Percentiles rank a stretch among this genome's conserved stretches.
Conservation (phyloP, 2,888 invertebrate species). For the Lithosia quadra region DNA sequence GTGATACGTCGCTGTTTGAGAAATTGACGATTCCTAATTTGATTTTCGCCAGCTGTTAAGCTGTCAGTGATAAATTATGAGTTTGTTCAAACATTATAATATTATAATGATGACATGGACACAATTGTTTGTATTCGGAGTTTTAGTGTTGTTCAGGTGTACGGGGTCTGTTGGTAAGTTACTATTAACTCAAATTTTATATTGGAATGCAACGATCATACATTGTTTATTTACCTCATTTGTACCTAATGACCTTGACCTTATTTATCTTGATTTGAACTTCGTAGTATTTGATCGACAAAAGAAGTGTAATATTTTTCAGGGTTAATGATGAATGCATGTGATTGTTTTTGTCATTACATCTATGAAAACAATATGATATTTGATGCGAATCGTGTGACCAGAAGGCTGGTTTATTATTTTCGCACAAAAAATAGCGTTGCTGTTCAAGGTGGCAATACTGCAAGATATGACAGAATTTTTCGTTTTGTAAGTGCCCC, state of each 20-base stretch:
- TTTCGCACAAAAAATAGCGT: too few relatives aligned
- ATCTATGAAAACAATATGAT: too few relatives aligned
- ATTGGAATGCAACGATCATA: too few relatives aligned
- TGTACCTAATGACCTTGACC: not conserved
- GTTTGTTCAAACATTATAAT: not conserved
- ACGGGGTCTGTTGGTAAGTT: constrained; percentile 11
- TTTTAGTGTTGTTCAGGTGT: constrained; percentile 5
- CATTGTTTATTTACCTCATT: too few relatives aligned
- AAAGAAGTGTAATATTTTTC: too few relatives aligned
- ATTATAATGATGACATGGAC: constrained; percentile 8
- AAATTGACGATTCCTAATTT: not conserved
- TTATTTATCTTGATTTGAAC: too few relatives aligned
- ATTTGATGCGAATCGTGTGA: not conserved
- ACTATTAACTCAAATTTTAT: not conserved
- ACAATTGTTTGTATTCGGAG: constrained; percentile 4
- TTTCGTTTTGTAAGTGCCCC: too few relatives aligned
- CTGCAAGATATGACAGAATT: too few relatives aligned
- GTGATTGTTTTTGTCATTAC: too few relatives aligned
- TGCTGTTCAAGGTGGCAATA: too few relatives aligned
- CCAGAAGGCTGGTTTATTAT: not conserved
- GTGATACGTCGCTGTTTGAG: not conserved
- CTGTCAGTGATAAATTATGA: constrained; percentile 4
- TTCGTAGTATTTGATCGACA: too few relatives aligned
- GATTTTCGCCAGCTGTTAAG: not conserved
- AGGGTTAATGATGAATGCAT: too few relatives aligned